A percentile compares a stretch with the other conserved stretches of the same genome.
phyloP scores from a whole-genome alignment of 2,113 vertebrate species.

The Catharus minimus region DNA sequence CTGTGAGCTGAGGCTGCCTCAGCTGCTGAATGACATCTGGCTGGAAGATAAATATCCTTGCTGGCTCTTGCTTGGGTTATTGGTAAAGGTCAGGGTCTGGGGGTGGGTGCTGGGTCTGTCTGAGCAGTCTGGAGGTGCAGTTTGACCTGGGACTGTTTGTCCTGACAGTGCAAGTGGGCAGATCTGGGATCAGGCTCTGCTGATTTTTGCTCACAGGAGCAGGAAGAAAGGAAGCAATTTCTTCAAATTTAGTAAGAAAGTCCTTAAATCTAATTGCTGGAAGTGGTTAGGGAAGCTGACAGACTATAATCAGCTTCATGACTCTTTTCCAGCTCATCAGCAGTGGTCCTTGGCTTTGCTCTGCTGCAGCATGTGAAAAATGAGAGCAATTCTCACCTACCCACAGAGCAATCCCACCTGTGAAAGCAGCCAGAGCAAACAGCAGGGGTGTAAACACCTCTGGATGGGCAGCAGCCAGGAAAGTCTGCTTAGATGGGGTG shows the following conservation, averaged over 20 bases:
- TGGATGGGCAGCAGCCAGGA: background rate
- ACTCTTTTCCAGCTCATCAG: conserved; percentile 6
- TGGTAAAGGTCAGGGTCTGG: background rate
- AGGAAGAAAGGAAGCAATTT: conserved; percentile 59
- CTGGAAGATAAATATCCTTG: background rate
- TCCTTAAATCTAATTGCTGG: conserved; percentile 60
- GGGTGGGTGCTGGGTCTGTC: fast-evolving
- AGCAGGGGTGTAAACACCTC: background rate
- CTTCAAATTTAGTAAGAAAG: conserved; percentile 59
- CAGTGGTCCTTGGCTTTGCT: background rate
- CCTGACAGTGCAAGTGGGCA: background rate
- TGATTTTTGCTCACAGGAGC: background rate
- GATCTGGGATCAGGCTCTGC: background rate
- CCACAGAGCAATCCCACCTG: background rate
- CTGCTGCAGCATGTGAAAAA: background rate
- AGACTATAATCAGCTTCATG: conserved; percentile 16
- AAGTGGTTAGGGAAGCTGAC: conserved; percentile 42
- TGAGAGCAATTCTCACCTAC: background rate
- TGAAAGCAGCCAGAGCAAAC: background rate
- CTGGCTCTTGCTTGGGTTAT: background rate
- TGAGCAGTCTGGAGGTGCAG: fast-evolving
- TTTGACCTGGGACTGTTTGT: background rate
- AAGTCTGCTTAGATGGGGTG: background rate
- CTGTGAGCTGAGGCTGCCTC: background rate
- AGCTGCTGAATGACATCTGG: background rate